These are phyloP conservation scores for Antennarius striatus DNA, from an alignment of 2,113 vertebrate species.

Conservation along the genomic window DNA sequence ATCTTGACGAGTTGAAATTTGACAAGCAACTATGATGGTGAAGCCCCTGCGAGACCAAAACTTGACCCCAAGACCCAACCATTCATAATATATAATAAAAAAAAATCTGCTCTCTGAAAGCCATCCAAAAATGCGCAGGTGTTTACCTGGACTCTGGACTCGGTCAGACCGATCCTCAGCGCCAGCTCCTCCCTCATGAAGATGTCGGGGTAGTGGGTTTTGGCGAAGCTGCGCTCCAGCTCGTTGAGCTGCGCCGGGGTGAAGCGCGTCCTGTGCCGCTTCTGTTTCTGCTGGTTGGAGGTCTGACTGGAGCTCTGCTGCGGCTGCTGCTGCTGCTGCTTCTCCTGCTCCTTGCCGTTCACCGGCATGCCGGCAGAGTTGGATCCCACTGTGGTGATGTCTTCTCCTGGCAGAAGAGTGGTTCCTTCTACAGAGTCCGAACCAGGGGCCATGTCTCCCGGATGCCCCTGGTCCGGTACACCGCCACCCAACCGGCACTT, in stretches of 20 bases:
- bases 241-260: slow-evolving; percentile 98
- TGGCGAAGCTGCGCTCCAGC: slow-evolving; percentile 97
- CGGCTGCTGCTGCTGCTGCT: slow-evolving; percentile 86
- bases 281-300: slow-evolving; percentile 92
- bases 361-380: slow-evolving; percentile 89
- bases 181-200: slow-evolving; percentile 98
- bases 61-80: slow-evolving; percentile 4
- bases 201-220: slow-evolving; percentile 98
- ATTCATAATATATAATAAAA: background rate
- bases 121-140: background rate
- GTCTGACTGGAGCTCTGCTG: slow-evolving; percentile 79
- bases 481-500: slow-evolving; percentile 93
- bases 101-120: background rate
- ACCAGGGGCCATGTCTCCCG: slow-evolving; percentile 92
- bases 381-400: slow-evolving; percentile 91
- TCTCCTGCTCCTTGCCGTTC: slow-evolving; percentile 92
- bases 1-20: too few species aligned
- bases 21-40: too few species aligned
- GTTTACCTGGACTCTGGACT: slow-evolving; percentile 95
- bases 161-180: slow-evolving; percentile 94
- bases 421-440: slow-evolving; percentile 91
- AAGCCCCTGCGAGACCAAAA: background rate
- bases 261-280: slow-evolving; percentile 97
- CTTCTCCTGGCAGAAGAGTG: slow-evolving; percentile 94
- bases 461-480: slow-evolving; percentile 89